Evolutionary conservation across 2,113 vertebrate genomes (phyloP), one percentile per base, ranked within the genome.

Genomic region (Pteruthius melanotis): DNA sequence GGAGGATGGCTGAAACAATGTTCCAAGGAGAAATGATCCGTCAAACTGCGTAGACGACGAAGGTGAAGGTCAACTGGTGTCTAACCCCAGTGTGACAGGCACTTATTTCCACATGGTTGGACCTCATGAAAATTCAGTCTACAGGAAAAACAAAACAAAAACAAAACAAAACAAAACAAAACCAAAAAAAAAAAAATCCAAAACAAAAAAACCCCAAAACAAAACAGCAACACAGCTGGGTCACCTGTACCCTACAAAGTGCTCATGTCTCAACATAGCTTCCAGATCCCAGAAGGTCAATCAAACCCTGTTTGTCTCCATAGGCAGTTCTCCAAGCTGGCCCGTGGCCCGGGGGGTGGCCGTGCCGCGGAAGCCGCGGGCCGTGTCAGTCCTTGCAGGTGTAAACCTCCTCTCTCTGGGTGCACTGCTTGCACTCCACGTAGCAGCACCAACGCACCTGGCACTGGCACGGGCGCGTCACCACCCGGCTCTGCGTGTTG

Each of bases 361-460:
- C 63, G 35, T 17, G 54, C 10, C 19, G 72, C 83, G 70, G 52
- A 28, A 21, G 69, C 33, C 19, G 54, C 23, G 1, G 54, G 66
- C 11, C 0, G 2, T 1, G 15, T 98, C 98, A 99, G 93, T 98
- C 99, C 92, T 99, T 99, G 97, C 99, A 99, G 92, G 99, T 99
- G 79, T 99, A 99, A 70, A 99, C 99, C 95, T 99, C 99, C 94
- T 99, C 99, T 21, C 99, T 98, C 98, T 99, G 99, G 7, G 99
- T 99, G 96, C 99, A 99, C 83, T 99, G 99, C 96, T 99, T 99
- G 97, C 99, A 99, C 96, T 99, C 99, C 79, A 99, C 99, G 0
- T 99, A 99, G 98, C 99, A 99, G 98, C 99, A 99, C 99, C 99
- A 99, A 89, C 99, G 99, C 84, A 99, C 99, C 96, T 99, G 99